Evolutionary conservation across 2,888 invertebrate species (phyloP).

Genomic region (Ophonus ardosiacus): DNA sequence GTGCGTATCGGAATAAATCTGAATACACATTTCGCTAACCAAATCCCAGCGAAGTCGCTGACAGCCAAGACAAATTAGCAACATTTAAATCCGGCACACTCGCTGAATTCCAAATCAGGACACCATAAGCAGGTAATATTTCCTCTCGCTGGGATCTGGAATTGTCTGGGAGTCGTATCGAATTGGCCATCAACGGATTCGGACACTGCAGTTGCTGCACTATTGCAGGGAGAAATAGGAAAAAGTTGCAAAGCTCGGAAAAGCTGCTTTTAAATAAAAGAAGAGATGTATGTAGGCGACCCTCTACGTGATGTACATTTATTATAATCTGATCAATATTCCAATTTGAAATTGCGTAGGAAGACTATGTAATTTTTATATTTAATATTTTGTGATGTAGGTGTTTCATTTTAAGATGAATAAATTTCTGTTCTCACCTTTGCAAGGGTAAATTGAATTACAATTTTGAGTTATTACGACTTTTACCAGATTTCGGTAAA

Average conservation of each 20-base stretch:
- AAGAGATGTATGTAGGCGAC: background rate
- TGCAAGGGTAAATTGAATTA: too few species aligned
- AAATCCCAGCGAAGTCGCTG: conserved; percentile 42
- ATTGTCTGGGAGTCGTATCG: conserved; percentile 30
- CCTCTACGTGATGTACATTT: background rate
- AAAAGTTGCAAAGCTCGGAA: background rate
- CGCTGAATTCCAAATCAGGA: conserved; percentile 42
- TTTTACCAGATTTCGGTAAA: too few species aligned
- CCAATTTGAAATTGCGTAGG: background rate
- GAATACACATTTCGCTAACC: conserved; percentile 45
- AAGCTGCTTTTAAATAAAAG: background rate
- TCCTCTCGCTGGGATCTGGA: background rate
- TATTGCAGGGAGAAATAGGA: background rate
- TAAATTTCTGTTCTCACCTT: too few species aligned
- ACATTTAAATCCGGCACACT: conserved; percentile 48
- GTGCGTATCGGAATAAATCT: conserved; percentile 43
- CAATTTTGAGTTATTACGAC: too few species aligned
- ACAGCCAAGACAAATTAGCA: conserved; percentile 46
- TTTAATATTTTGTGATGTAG: background rate
- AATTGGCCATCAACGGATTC: conserved; percentile 4
- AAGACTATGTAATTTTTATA: background rate
- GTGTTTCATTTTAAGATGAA: background rate
- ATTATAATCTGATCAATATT: background rate
- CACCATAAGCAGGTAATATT: conserved; percentile 53
- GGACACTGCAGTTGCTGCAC: background rate